Evolutionary conservation across 2,113 vertebrate species (phyloP).

Genomic region (Bos javanicus): DNA sequence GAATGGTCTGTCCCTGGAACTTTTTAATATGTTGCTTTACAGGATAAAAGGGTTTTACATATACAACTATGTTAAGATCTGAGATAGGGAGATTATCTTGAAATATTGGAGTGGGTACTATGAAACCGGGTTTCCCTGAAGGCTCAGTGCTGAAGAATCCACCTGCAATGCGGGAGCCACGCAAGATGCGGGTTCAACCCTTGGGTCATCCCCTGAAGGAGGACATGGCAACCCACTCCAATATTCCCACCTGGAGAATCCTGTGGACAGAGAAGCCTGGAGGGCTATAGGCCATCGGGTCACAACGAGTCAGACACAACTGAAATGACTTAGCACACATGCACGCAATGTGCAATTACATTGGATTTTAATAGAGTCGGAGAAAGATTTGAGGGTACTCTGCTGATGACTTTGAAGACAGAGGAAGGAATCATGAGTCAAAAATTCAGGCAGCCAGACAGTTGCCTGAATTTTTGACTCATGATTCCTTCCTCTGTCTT

Average conservation of each 20-base stretch:
- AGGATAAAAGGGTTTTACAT: neutral
- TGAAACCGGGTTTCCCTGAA: neutral
- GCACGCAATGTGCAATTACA: neutral
- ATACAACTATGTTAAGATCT: neutral
- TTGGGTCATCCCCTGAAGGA: neutral
- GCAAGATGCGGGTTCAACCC: fast-evolving
- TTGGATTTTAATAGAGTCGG: neutral
- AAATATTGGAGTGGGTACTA: neutral
- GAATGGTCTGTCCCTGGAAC: neutral
- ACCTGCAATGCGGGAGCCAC: neutral
- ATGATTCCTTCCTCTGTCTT: neutral
- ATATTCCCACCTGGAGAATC: neutral
- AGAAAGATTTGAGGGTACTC: neutral
- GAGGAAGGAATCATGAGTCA: neutral
- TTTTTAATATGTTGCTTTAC: neutral
- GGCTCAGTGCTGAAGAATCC: neutral
- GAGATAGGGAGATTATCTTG: neutral
- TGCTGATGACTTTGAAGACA: neutral
- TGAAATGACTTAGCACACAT: neutral
- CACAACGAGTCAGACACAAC: neutral
- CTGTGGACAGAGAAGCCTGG: neutral
- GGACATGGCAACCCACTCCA: neutral
- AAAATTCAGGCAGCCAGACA: neutral
- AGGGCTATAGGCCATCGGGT: neutral
- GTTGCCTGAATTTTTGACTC: neutral